Conservation (phyloP, 2,797 vertebrate genomes). For the Cichlasoma orientale region DNA sequence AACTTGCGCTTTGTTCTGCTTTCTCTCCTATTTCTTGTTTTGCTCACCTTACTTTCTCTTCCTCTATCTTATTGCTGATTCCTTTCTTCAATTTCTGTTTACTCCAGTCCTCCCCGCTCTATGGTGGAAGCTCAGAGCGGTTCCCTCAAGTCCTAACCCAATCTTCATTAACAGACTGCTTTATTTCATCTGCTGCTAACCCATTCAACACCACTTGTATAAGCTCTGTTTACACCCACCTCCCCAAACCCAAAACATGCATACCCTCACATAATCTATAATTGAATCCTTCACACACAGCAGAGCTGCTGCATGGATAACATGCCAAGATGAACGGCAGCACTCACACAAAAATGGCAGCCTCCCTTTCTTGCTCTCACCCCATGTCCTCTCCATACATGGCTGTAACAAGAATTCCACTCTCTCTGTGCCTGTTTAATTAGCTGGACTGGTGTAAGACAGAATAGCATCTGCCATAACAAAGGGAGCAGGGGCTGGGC, state of each 20-base stretch:
- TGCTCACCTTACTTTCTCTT: not conserved
- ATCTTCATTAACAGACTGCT: slow-evolving; percentile 71
- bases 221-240: slow-evolving; percentile 60
- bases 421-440: slow-evolving; percentile 58
- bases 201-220: slow-evolving; percentile 67
- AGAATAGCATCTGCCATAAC: slow-evolving; percentile 41
- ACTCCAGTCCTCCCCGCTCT: not conserved
- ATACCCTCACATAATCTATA: slow-evolving; percentile 74
- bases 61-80: not conserved
- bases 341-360: slow-evolving; percentile 1
- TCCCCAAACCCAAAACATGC: not conserved
- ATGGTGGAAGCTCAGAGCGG: slow-evolving; percentile 3
- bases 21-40: not conserved
- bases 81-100: not conserved
- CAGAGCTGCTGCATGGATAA: slow-evolving; percentile 48
- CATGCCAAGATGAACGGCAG: slow-evolving; percentile 19
- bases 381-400: slow-evolving; percentile 22
- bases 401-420: slow-evolving; percentile 56
- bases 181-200: slow-evolving; percentile 72
- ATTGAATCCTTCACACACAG: slow-evolving; percentile 77
- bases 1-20: not conserved
- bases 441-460: slow-evolving; percentile 35
- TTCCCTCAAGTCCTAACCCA: slow-evolving; percentile 49
- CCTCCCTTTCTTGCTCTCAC: slow-evolving; percentile 20
- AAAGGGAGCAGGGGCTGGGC: slow-evolving; percentile 1